Evolutionary conservation across 92 coral and sea anemone species (phyloP), one percentile per base, ranked within the genome.

Genomic region (Galaxea fascicularis): DNA sequence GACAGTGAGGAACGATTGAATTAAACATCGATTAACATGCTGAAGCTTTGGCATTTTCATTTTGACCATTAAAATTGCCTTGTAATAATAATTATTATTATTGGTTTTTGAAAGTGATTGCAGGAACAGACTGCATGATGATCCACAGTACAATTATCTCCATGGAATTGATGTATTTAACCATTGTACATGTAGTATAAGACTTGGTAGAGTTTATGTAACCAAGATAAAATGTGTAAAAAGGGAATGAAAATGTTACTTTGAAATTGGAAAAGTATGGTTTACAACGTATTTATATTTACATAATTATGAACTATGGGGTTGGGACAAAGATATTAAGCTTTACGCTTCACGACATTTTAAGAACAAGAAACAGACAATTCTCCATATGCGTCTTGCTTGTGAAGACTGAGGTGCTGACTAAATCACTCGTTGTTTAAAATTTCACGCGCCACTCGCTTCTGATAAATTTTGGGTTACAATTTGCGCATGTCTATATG

Each of bases 251-350:
- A 67, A 67, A 31, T 51, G 73, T 67, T 67, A 67, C 51, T 51
- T 67, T 67, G 73, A 67, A 67, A 67, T 39, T 67, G 27, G 73
- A 67, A 30, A 67, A 67, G 73, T 30, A 4, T 39, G 51, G 47
- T 67, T 67, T 35, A 35, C 6, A 35, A 35, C 6, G 41, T 35
- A 6, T 35, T 35, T 35, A 35, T 35, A 35, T 35, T 35, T 35
- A 35, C 41, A 35, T n/a, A n/a, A n/a, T n/a, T 35, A 6, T 6
- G 6, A 35, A 35, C 41, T 35, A 35, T 35, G 41, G 6, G 41
- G 41, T 35, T 35, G 41, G 41, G 6, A 30, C 20, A 5, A 67
- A 16, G 49, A 64, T 64, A 26, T 7, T 13, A 12, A 22, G 70
- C 39, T 21, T 64, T 29, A 22, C 29, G 10, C 16, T 22, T 64